phyloP scores from a whole-genome alignment of 35 echinoderm and acorn worm species.

The Stichopus chloronotus region DNA sequence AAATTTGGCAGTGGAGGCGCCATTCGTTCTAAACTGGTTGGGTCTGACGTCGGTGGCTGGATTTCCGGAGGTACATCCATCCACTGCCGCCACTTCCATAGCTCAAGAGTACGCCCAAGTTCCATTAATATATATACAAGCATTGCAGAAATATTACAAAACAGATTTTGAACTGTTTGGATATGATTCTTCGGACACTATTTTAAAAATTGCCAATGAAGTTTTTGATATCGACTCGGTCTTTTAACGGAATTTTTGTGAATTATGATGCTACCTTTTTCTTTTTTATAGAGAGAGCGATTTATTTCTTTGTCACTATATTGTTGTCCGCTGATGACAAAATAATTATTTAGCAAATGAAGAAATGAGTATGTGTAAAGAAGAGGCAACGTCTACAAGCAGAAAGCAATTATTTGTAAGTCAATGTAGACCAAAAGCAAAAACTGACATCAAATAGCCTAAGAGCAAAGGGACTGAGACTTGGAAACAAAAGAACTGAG shows the following conservation, averaged over 20 bases:
- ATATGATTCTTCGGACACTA: conserved; percentile 30
- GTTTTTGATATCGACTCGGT: conserved; percentile 24
- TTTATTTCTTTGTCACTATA: background rate
- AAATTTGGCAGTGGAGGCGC: conserved; percentile 73
- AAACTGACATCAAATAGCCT: too few species aligned
- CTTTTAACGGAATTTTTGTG: background rate
- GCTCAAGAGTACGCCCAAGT: conserved; percentile 68
- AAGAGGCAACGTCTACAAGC: too few species aligned
- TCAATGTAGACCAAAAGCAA: too few species aligned
- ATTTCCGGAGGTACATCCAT: conserved; percentile 61
- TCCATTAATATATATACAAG: conserved; percentile 45
- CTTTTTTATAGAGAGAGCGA: background rate
- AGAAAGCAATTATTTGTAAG: too few species aligned
- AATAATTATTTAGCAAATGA: too few species aligned
- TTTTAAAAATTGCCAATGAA: background rate
- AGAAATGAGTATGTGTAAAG: too few species aligned
- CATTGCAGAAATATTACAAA: conserved; percentile 57
- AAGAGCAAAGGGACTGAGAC: too few species aligned
- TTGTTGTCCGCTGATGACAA: background rate
- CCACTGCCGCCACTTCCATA: conserved; percentile 33
- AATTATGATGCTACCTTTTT: background rate
- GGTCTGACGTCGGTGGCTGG: conserved; percentile 35
- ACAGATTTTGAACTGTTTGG: conserved; percentile 78
- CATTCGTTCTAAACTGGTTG: conserved; percentile 65
- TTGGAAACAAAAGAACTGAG: too few species aligned